Evolutionary conservation across 2,888 invertebrate species (phyloP).

Genomic region (Caenorhabditis parvicauda): DNA sequence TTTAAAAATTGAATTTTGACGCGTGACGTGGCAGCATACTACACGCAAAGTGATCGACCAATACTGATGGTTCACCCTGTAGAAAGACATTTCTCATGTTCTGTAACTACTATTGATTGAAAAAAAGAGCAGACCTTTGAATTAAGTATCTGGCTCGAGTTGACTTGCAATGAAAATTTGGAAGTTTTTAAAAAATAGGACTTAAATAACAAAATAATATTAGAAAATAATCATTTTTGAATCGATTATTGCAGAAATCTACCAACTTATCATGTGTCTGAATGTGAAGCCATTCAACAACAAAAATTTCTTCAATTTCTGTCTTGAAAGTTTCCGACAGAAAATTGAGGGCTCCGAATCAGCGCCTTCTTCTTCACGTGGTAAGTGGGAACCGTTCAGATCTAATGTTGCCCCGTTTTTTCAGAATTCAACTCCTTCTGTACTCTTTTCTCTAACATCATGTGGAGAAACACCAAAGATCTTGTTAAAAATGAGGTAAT

Average conservation of each 20-base stretch:
- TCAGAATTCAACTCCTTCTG: conserved; percentile 6
- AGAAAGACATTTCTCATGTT: no score
- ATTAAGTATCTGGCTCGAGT: no score
- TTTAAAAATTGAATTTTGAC: neutral
- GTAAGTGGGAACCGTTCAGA: neutral
- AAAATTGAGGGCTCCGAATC: neutral
- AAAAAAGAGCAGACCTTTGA: no score
- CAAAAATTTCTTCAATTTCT: conserved; percentile 10
- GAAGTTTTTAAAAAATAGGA: no score
- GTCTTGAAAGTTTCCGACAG: no score
- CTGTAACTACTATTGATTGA: no score
- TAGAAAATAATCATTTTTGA: no score
- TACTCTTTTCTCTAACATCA: neutral
- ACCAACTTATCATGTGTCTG: conserved; percentile 23
- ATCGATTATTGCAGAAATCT: conserved; percentile 30
- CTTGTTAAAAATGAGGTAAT: conserved; percentile 73
- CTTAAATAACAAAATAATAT: no score
- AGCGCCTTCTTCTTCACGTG: neutral
- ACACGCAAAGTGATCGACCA: no score
- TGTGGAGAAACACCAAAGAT: conserved; percentile 75
- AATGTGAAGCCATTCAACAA: conserved; percentile 18
- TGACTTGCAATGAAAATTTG: no score
- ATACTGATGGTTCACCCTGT: no score
- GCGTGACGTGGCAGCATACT: neutral
- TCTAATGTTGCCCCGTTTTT: neutral